Base-by-base conservation (phyloP, 2,888 invertebrate genomes). In the Drosophila anomelani region DNA sequence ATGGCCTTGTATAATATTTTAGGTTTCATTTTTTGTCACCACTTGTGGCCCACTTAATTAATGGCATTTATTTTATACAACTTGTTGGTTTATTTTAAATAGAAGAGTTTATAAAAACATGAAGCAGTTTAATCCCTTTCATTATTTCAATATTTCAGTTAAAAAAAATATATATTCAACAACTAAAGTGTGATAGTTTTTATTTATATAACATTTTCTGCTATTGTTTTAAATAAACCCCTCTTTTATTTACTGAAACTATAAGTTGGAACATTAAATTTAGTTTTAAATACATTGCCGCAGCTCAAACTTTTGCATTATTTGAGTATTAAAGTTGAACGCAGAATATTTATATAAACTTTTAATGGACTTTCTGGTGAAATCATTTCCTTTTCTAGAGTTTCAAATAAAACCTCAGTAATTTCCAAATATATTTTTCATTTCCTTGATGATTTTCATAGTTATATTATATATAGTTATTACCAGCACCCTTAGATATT, bases 11-110 rank as follows among this genome's bases (percentile, higher is more conserved):
- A 49, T 34, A 20, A 17, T 17, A 13, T 13, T 20, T 15, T 20
- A 53, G 23, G 10, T 36, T 36, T 36, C 7, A 20, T 51, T 51
- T 15, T 20, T 5, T 20, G 9, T 34, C 9, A 34, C 51, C 51
- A 51, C 34, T 34, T 34, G 34, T 15, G 51, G 34, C 6, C 34
- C 34, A 20, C 34, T 51, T 51, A 34, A 51, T 51, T 51, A 34
- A 20, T 20, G 20, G 0, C 20, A 51, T 34, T 51, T 51, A 51
- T 8, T 51, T 34, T 9, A 9, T 34, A 34, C 9, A 51, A 34
- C 4, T 34, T 51, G 20, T 51, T 34, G 32, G 32, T 1, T 34
- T 17, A 34, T 51, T 49, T 49, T 32, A 12, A 29, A 59, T n/a
- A 20, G 9, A 15, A 15, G 8, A 29, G 17, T 3, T 9, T 1